Percentiles rank a stretch among this genome's conserved stretches.
Evolutionary conservation across 2,888 invertebrate genomes (phyloP).

Genomic region (Microplitis manilae): DNA sequence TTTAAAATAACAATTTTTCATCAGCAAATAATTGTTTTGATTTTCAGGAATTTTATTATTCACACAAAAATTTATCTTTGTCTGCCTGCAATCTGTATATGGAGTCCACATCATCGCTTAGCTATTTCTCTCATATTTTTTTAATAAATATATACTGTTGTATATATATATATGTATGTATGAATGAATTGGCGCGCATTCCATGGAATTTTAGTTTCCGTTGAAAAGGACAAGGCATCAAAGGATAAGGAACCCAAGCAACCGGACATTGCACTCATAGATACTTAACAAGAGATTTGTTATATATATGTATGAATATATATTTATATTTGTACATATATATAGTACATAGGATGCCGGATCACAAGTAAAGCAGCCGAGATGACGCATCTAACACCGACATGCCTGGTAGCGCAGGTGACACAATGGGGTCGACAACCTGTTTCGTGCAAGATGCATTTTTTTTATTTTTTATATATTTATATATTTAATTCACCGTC

Average conservation of each 20-base stretch:
- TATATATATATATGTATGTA: not conserved
- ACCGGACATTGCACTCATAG: constrained; percentile 43
- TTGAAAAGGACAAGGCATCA: constrained; percentile 33
- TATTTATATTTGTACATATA: constrained; percentile 4
- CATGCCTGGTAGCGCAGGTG: constrained; percentile 51
- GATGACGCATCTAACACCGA: constrained; percentile 53
- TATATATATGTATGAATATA: not conserved
- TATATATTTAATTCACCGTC: constrained; percentile 24
- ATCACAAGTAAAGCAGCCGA: constrained; percentile 41
- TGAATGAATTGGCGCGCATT: not conserved
- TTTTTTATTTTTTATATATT: constrained; percentile 31
- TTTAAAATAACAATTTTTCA: no score
- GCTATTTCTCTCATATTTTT: not conserved
- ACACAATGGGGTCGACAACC: constrained; percentile 53
- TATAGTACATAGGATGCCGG: constrained; percentile 53
- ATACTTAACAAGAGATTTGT: not conserved
- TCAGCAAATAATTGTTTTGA: no score
- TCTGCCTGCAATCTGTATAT: not conserved
- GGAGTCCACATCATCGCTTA: not conserved
- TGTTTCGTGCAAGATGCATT: constrained; percentile 41
- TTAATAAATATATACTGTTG: not conserved
- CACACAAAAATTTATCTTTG: not conserved
- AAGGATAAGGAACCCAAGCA: constrained; percentile 35
- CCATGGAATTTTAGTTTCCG: constrained; percentile 20
- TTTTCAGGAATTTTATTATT: not conserved